These are phyloP conservation scores for Pseudobourletiella spinata DNA, from an alignment of 1,140 invertebrate species.

Conservation along the genomic window DNA sequence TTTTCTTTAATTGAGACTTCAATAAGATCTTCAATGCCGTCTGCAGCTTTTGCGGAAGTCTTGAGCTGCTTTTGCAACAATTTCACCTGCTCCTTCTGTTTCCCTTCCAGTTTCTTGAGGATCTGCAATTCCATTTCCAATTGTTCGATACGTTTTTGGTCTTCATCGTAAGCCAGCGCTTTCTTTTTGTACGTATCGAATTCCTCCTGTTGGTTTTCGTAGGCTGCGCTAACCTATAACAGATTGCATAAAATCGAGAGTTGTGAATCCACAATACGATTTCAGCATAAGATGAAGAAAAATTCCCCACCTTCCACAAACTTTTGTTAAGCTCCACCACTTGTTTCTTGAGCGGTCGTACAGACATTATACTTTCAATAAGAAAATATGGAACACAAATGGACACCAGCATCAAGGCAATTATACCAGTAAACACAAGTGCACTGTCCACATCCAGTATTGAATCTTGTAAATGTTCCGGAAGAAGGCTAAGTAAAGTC, in stretches of 20 bases:
- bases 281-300: neutral
- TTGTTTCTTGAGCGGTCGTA: conserved; percentile 30
- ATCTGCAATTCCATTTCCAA: conserved; percentile 24
- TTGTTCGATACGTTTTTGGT: conserved; percentile 28
- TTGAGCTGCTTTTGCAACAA: conserved; percentile 24
- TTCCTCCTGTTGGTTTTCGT: conserved; percentile 34
- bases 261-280: neutral
- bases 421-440: conserved; percentile 32
- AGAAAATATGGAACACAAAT: conserved; percentile 36
- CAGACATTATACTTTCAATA: conserved; percentile 26
- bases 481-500: conserved; percentile 26
- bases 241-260: conserved; percentile 1
- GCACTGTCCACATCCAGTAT: conserved; percentile 35
- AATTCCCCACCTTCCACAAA: conserved; percentile 35
- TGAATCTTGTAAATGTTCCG: conserved; percentile 33
- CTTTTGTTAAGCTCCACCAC: conserved; percentile 31
- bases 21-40: conserved; percentile 19
- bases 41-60: conserved; percentile 12
- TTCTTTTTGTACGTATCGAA: conserved; percentile 34
- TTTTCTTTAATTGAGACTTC: conserved; percentile 23
- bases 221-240: conserved; percentile 29
- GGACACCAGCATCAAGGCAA: conserved; percentile 30
- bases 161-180: conserved; percentile 31
- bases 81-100: conserved; percentile 26
- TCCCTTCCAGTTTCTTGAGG: conserved; percentile 24